These are phyloP conservation scores for Montipora efflorescens DNA, from an alignment of 64 coral and sea anemone species.

Conservation along the genomic window DNA sequence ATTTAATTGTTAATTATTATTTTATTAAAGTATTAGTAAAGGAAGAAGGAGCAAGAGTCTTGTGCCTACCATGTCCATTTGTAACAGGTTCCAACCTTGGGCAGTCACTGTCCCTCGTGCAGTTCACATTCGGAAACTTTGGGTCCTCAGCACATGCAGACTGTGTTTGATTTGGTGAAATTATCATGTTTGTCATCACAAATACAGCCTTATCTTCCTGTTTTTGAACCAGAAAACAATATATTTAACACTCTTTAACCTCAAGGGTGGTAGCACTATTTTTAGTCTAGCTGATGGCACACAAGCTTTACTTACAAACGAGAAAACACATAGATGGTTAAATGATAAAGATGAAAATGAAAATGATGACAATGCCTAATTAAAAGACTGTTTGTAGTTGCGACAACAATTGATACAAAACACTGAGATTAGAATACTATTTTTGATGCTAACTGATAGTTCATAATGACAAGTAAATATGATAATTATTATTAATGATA, in stretches of 20 bases:
- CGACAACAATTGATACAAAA: not conserved
- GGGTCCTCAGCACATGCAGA: constrained; percentile 83
- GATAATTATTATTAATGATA: not conserved
- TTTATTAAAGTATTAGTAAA: not conserved
- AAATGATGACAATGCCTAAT: not conserved
- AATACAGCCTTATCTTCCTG: constrained; percentile 93
- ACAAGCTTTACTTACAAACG: too few species aligned
- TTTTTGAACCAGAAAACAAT: not conserved
- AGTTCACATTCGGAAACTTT: constrained; percentile 27
- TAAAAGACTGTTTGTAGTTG: not conserved
- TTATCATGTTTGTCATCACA: constrained; percentile 97
- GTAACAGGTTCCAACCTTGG: constrained; percentile 10
- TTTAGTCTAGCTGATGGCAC: too few species aligned
- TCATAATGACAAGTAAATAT: not conserved
- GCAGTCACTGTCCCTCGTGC: constrained; percentile 69
- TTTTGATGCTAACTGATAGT: too few species aligned
- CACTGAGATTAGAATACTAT: too few species aligned
- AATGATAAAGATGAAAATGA: too few species aligned
- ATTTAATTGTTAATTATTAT: not conserved
- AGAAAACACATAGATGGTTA: too few species aligned
- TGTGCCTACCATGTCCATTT: constrained; percentile 80
- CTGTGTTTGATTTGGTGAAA: constrained; percentile 87
- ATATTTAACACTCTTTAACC: not conserved
- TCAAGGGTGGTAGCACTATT: too few species aligned
- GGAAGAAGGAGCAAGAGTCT: not conserved